phyloP scores from a whole-genome alignment of 2,888 invertebrate species.

The Magallana nippona region DNA sequence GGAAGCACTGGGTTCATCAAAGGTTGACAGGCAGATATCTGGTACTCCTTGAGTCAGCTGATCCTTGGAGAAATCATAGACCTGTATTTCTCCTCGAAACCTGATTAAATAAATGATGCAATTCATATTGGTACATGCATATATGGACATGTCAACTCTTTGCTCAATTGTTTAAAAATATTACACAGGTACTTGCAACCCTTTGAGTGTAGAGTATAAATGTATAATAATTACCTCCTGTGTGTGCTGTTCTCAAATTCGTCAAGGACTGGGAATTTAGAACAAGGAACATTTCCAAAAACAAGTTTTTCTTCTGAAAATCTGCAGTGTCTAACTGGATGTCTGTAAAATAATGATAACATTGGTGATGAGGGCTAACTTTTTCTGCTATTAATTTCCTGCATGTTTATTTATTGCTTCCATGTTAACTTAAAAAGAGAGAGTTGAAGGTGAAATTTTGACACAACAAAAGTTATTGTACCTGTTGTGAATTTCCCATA shows the following conservation, averaged over 20 bases:
- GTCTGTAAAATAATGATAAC: conserved; percentile 61
- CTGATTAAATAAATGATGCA: conserved; percentile 56
- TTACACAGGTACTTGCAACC: no score
- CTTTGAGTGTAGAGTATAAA: background rate
- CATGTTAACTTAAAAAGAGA: no score
- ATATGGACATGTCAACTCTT: background rate
- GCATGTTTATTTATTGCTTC: no score
- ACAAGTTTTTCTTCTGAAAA: conserved; percentile 71
- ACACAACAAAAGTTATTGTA: conserved; percentile 41
- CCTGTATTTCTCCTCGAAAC: conserved; percentile 72
- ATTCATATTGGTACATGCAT: background rate
- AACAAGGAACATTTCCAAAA: conserved; percentile 72
- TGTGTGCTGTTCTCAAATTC: conserved; percentile 63
- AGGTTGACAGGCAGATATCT: conserved; percentile 74
- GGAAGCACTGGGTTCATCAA: conserved; percentile 74
- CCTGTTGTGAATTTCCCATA: conserved; percentile 78
- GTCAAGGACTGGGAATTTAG: conserved; percentile 64
- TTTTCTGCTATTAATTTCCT: no score
- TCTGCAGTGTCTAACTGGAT: conserved; percentile 73
- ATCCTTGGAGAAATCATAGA: conserved; percentile 74
- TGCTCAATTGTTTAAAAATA: no score
- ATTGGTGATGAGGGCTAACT: no score
- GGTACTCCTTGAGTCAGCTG: conserved; percentile 71
- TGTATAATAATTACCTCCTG: conserved; percentile 59
- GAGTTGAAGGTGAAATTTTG: no score